These are phyloP conservation scores for Chloroceryle inda DNA, from an alignment of 2,797 vertebrate genomes.

Conservation along the genomic window DNA sequence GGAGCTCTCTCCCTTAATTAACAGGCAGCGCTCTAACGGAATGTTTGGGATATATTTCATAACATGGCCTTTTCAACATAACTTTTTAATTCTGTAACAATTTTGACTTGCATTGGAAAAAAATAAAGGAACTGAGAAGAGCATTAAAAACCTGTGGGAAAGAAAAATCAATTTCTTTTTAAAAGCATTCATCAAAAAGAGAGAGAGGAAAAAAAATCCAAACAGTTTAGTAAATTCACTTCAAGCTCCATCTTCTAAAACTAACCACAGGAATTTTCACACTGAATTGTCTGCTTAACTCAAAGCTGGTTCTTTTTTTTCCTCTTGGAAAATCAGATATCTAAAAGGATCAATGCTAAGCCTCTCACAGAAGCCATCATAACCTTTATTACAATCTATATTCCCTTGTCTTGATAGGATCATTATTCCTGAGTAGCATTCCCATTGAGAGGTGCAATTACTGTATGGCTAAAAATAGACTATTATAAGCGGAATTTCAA, in stretches of 20 bases:
- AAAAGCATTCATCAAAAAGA: not conserved
- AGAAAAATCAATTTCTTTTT: slow-evolving; percentile 23
- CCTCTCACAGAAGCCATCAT: slow-evolving; percentile 22
- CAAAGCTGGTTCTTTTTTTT: not conserved
- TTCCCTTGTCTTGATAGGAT: slow-evolving; percentile 9
- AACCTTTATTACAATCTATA: slow-evolving; percentile 54
- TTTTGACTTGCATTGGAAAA: slow-evolving; percentile 18
- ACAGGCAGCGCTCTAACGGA: not conserved
- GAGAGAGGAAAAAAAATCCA: not conserved
- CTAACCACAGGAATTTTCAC: slow-evolving; percentile 23
- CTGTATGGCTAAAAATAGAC: slow-evolving; percentile 21
- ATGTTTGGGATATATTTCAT: slow-evolving; percentile 25
- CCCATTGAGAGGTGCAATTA: slow-evolving; percentile 43
- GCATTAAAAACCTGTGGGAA: slow-evolving; percentile 21
- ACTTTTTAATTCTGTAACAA: slow-evolving; percentile 37
- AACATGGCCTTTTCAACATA: slow-evolving; percentile 36
- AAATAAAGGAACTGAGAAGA: not conserved
- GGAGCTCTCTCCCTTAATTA: slow-evolving; percentile 57
- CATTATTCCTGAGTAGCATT: not conserved
- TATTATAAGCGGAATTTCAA: slow-evolving; percentile 38
- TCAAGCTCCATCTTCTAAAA: slow-evolving; percentile 26
- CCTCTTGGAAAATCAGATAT: not conserved
- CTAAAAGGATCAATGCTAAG: slow-evolving; percentile 46
- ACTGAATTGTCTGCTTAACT: not conserved
- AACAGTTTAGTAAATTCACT: slow-evolving; percentile 11